Base-by-base conservation (phyloP, 1,140 invertebrate genomes). In the Drosophila truncata region DNA sequence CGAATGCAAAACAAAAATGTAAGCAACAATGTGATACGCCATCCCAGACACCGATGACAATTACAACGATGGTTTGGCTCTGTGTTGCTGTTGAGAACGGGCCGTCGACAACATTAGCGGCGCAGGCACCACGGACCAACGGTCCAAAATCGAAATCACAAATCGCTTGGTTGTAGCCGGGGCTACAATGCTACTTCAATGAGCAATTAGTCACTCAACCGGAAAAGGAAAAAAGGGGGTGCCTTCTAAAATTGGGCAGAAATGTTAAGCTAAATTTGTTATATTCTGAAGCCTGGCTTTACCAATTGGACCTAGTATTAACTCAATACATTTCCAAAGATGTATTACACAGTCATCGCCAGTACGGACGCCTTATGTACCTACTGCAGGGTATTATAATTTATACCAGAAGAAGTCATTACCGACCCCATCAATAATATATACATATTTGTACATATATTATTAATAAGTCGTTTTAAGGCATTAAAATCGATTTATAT, bases 181-280 rank as follows among this genome's bases (percentile, higher is more conserved):
- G 59, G 57, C 74, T 82, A 35, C 31, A 55, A 55, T 55, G 75
- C 71, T 86, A 91, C 86, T 90, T 90, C 86, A 90, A 75, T 90
- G 86, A 67, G 71, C 85, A 90, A 90, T 90, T 85, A 85, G 70
- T 54, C 71, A 82, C 74, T 79, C 81, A 65, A 27, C 78, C 54
- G 85, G 86, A 90, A 90, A 91, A 82, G 86, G 37, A 90, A 90
- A 85, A 85, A 90, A 82, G 82, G 80, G 85, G 85, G 78, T 90
- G 78, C 71, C 81, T 78, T 46, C 66, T 59, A 16, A 59, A 64
- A 81, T 47, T 65, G 31, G 46, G 52, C 55, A 46, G 62, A 63
- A 67, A 58, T 59, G 63, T 79, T 50, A 61, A 50, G 61, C 61
- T 73, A 78, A 63, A 85, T 73, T 87, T 83, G 54, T 87, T 60